These are phyloP conservation scores for Crepidodera aurea DNA, from an alignment of 2,888 invertebrate species.

Conservation along the genomic window DNA sequence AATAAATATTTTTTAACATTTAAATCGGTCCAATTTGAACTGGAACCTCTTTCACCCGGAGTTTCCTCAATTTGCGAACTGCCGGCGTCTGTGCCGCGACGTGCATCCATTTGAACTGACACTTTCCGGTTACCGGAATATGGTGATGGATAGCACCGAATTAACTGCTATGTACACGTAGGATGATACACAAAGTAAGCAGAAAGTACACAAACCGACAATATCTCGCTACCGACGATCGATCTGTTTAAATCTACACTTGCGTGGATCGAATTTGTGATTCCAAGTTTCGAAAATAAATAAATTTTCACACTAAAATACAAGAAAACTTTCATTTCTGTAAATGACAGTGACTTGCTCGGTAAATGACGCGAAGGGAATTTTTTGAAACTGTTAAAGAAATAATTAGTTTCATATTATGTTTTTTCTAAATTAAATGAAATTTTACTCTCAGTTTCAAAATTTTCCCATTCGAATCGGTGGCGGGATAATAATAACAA, in stretches of 20 bases:
- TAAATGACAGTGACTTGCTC: too few species aligned
- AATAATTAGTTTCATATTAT: too few species aligned
- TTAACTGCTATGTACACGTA: conserved; percentile 32
- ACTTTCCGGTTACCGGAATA: conserved; percentile 34
- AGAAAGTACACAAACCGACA: conserved; percentile 30
- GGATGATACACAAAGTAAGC: conserved; percentile 35
- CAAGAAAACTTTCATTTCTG: too few species aligned
- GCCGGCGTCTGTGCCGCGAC: conserved; percentile 10
- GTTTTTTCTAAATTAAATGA: too few species aligned
- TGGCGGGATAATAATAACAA: too few species aligned
- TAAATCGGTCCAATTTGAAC: not conserved
- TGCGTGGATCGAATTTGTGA: not conserved
- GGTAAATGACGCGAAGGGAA: too few species aligned
- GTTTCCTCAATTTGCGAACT: conserved; percentile 27
- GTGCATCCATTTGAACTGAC: conserved; percentile 36
- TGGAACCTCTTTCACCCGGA: not conserved
- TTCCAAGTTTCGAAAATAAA: too few species aligned
- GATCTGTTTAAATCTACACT: not conserved
- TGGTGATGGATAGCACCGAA: conserved; percentile 38
- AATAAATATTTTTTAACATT: too few species aligned
- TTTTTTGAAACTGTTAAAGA: too few species aligned
- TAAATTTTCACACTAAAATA: too few species aligned
- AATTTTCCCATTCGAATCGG: too few species aligned
- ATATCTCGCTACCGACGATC: not conserved
- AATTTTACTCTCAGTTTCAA: too few species aligned